These are phyloP conservation scores for Caenorhabditis doughertyi DNA, from an alignment of 2,888 invertebrate species.

Conservation along the genomic window DNA sequence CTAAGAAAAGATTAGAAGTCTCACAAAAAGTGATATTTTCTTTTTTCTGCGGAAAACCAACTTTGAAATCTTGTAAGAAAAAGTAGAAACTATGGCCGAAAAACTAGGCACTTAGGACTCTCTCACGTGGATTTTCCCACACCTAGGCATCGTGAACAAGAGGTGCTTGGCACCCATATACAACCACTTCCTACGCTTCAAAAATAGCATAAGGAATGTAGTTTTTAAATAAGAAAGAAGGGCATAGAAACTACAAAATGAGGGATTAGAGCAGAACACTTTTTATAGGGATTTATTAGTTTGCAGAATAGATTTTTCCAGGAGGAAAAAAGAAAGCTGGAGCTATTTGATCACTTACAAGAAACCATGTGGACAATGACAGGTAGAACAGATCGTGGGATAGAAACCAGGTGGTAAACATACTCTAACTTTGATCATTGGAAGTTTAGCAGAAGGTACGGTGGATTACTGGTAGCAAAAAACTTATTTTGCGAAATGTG, in stretches of 20 bases:
- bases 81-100: not conserved
- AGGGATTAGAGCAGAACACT: not conserved
- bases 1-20: constrained; percentile 3
- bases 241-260: constrained; percentile 16
- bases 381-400: constrained; percentile 36
- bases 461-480: not conserved
- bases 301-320: too few species aligned
- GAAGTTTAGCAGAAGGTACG: not conserved
- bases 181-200: constrained; percentile 46
- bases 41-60: not conserved
- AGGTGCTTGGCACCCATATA: constrained; percentile 51
- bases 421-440: not conserved
- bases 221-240: constrained; percentile 7
- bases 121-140: constrained; percentile 59
- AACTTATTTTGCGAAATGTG: not conserved
- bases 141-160: constrained; percentile 50
- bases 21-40: not conserved
- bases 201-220: constrained; percentile 30
- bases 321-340: not conserved
- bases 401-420: constrained; percentile 4
- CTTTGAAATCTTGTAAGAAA: not conserved
- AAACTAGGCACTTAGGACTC: constrained; percentile 29
- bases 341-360: constrained; percentile 8
- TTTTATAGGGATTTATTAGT: not conserved
- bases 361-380: constrained; percentile 11